Base-by-base conservation (phyloP, 2,113 vertebrate species). In the Cebidichthys violaceus region DNA sequence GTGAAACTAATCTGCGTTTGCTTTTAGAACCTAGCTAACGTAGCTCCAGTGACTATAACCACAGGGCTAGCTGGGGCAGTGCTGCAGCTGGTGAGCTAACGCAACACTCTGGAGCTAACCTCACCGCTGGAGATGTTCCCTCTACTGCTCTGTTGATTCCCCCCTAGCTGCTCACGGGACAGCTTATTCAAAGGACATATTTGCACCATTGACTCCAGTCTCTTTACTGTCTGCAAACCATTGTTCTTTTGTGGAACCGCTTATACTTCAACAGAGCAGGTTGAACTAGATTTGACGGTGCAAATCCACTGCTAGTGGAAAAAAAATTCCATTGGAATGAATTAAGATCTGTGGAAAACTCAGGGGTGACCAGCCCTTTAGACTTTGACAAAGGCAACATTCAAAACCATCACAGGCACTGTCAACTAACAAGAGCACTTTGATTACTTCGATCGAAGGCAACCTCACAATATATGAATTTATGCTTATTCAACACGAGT, bases 371-470 rank as follows among this genome's bases (percentile, higher is more conserved):
- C 18, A 4, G 57, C 41, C 27, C 70, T 68, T 72, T 17, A 69
- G 4, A 78, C 67, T 64, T 52, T 39, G 20, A 83, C 59, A 81
- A 62, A 83, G 68, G 79, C 79, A 71, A 88, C 75, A 78, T 89
- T 88, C 85, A 86, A 79, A 80, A 66, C 69, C 66, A 81, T 31
- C 47, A 78, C 71, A 88, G 87, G 81, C 90, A 85, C 86, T 13
- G 52, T 70, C 83, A 66, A 67, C 88, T 45, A 79, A 86, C 91
- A 92, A 92, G 89, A 93, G 90, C 90, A 93, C 88, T 92, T 92
- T 39, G 52, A 83, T 90, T 78, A 88, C 61, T 84, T 84, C 39
- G 4, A 39, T 83, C 81, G 55, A 83, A 91, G 86, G 78, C 74
- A 76, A 43, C 14, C n/a, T 45, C 37, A 76, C 43, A 50, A 61